A percentile compares a stretch with the other conserved stretches of the same genome.
Evolutionary conservation across 2,888 invertebrate species (phyloP).

Genomic region (Salpingus planirostris): DNA sequence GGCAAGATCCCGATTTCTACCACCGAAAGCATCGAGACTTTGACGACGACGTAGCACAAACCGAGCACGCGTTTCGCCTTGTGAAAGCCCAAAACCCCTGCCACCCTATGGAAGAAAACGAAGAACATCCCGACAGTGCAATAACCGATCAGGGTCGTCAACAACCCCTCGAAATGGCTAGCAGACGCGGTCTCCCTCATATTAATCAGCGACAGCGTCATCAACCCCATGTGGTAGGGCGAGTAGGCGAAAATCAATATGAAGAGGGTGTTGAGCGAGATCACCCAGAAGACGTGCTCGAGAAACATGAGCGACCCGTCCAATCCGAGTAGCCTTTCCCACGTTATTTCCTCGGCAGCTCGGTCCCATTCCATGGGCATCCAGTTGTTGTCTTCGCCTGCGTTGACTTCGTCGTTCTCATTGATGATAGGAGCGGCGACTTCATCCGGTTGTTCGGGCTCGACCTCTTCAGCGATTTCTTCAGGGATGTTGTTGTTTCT

Average conservation of each 20-base stretch:
- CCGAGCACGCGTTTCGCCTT: constrained; percentile 80
- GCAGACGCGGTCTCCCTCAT: constrained; percentile 59
- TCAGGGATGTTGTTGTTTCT: constrained; percentile 34
- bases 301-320: constrained; percentile 95
- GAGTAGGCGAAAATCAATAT: constrained; percentile 95
- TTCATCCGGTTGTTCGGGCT: neutral
- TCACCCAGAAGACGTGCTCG: constrained; percentile 99
- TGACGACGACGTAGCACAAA: constrained; percentile 82
- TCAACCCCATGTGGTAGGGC: constrained; percentile 90
- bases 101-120: constrained; percentile 75
- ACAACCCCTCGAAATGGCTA: constrained; percentile 83
- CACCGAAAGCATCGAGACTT: constrained; percentile 89
- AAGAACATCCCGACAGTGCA: constrained; percentile 77
- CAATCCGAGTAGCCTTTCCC: constrained; percentile 92
- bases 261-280: constrained; percentile 92
- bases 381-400: constrained; percentile 82
- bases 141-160: constrained; percentile 91
- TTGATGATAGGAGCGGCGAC: constrained; percentile 24
- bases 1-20: constrained; percentile 97
- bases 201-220: constrained; percentile 66
- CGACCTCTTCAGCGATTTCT: constrained; percentile 16
- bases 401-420: constrained; percentile 51
- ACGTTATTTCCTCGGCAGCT: constrained; percentile 94
- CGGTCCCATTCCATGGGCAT: constrained; percentile 99
- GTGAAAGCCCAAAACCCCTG: constrained; percentile 69